Evolutionary conservation across 1,140 invertebrate genomes (phyloP).

Genomic region (Brachionus angularis): DNA sequence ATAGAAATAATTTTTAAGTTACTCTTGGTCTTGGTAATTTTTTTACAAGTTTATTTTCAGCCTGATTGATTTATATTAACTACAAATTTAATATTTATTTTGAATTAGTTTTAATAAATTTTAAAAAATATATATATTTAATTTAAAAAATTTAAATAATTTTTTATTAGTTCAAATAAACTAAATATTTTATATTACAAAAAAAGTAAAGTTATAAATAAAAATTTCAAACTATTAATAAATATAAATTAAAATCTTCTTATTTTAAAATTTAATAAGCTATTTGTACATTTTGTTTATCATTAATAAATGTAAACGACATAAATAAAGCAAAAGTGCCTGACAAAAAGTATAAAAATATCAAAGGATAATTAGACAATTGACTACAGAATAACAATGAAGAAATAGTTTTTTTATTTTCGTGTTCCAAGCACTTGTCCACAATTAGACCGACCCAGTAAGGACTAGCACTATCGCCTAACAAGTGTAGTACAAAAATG

Average conservation of each 20-base stretch:
- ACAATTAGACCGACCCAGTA: slow-evolving; percentile 37
- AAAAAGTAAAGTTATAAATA: slow-evolving; percentile 18
- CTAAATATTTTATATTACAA: slow-evolving; percentile 20
- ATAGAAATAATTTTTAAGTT: too few species aligned
- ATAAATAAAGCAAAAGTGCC: slow-evolving; percentile 14
- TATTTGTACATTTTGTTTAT: slow-evolving; percentile 37
- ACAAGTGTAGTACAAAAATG: slow-evolving; percentile 37
- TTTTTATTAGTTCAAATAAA: too few species aligned
- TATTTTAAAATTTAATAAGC: slow-evolving; percentile 5
- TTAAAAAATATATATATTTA: too few species aligned
- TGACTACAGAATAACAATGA: background rate
- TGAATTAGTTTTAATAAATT: too few species aligned
- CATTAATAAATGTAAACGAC: slow-evolving; percentile 34
- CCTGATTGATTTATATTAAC: too few species aligned
- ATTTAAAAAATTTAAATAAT: slow-evolving; percentile 33
- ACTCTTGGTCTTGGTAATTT: too few species aligned
- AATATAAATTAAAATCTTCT: too few species aligned
- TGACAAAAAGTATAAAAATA: slow-evolving; percentile 30
- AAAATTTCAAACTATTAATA: background rate
- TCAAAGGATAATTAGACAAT: slow-evolving; percentile 18
- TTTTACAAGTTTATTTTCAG: too few species aligned
- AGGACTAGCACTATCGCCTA: slow-evolving; percentile 39
- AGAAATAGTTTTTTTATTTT: slow-evolving; percentile 14
- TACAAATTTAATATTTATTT: too few species aligned
- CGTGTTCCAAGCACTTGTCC: slow-evolving; percentile 7